A percentile compares a stretch with the other conserved stretches of the same genome.
These are phyloP conservation scores for Aphelocoma californica DNA, from an alignment of 2,797 vertebrate genomes.

Conservation along the genomic window DNA sequence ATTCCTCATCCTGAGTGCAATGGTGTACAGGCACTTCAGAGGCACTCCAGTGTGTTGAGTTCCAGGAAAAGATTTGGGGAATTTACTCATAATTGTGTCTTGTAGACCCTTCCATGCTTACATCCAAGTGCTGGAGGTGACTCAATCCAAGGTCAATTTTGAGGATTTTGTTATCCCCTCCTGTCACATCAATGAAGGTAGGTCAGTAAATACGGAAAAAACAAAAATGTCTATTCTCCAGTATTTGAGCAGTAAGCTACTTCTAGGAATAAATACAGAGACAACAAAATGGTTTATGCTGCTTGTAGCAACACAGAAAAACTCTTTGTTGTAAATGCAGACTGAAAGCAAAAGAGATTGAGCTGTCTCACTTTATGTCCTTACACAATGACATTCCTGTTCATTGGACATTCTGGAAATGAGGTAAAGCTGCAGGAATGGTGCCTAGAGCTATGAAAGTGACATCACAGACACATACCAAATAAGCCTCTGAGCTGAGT, in stretches of 20 bases:
- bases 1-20: background rate
- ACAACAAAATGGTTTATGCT: background rate
- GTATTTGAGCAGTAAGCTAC: background rate
- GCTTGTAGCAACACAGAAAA: background rate
- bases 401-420: background rate
- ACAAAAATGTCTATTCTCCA: background rate
- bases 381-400: background rate
- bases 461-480: background rate
- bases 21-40: background rate
- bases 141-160: background rate
- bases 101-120: background rate
- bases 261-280: background rate
- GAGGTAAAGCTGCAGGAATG: background rate
- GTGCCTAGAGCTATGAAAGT: background rate
- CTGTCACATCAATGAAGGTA: background rate
- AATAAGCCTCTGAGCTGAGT: background rate
- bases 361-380: background rate
- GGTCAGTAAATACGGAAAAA: background rate
- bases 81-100: background rate
- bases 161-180: background rate
- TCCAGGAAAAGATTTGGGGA: background rate
- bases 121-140: background rate
- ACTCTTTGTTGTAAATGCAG: background rate
- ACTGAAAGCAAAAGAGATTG: background rate
- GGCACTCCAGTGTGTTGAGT: accelerated